Base-by-base conservation (phyloP, 2,113 vertebrate species). In the Phrynocephalus versicolor region DNA sequence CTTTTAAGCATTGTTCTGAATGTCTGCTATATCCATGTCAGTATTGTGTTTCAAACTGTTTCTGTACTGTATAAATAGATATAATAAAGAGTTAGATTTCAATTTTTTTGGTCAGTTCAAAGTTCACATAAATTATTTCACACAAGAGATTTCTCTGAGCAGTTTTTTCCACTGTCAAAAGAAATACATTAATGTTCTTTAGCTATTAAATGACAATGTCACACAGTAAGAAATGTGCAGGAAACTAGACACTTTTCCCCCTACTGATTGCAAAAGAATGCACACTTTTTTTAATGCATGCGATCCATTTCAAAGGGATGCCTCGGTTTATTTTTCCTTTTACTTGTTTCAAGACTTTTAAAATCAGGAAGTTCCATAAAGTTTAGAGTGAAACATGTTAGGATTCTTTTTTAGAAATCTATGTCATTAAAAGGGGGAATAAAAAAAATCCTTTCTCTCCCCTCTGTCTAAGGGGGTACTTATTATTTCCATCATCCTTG, bases 401-500 rank as follows among this genome's bases (percentile, higher is more conserved):
- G 76, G 79, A 55, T 80, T 45, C 21, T 37, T 89, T 80, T 73
- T 72, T 92, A 92, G 87, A 89, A 94, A 96, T 94, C 85, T 88
- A 94, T 94, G 93, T 92, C 95, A 94, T 81, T 90, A 95, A 95
- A 92, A 87, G 57, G 94, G 91, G 91, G 51, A 67, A 13, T 1
- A 67, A 65, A 21, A 67, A 8, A 9, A 21, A 83, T 73, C 78
- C 86, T 94, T 88, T 88, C 85, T 82, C 79, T 73, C 85, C 94
- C 87, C 88, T 90, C 88, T 92, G 90, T 90, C 94, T 95, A 91
- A 92, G 95, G 89, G 91, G 92, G 93, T 90, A 92, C 94, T 95
- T 95, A 95, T 95, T 95, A 95, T 95, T 96, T 93, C 96, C 95
- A 94, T 95, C 96, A 93, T 94, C 94, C 95, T 94, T 80, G 94